Evolutionary conservation across 2,888 invertebrate genomes (phyloP).

Genomic region (Bhutanitis thaidina): DNA sequence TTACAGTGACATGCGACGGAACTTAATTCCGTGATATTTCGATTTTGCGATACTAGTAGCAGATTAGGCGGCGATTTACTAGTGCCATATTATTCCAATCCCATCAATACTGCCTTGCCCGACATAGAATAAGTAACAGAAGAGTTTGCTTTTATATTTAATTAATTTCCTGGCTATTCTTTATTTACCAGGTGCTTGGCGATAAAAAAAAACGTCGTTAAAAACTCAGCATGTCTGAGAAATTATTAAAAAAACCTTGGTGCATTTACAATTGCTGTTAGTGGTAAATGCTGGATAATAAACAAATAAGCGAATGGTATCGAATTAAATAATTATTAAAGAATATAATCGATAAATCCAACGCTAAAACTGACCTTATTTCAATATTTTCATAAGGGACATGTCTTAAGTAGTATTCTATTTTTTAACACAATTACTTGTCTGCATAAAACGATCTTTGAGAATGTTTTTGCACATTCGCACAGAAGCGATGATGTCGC

Average conservation of each 20-base stretch:
- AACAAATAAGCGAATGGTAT: no score
- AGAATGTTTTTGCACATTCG: constrained; percentile 41
- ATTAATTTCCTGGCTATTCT: no score
- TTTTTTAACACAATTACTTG: not conserved
- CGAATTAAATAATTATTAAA: no score
- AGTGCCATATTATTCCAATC: constrained; percentile 50
- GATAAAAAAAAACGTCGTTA: no score
- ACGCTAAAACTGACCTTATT: no score
- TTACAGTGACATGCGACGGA: constrained; percentile 58
- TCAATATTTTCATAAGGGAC: no score
- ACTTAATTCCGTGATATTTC: constrained; percentile 70
- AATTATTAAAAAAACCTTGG: no score
- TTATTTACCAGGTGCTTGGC: no score
- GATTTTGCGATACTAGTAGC: constrained; percentile 63
- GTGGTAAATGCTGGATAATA: no score
- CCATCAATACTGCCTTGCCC: constrained; percentile 48
- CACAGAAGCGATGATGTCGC: constrained; percentile 47
- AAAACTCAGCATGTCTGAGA: no score
- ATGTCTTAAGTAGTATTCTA: not conserved
- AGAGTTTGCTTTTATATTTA: constrained; percentile 1
- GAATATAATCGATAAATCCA: no score
- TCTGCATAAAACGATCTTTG: constrained; percentile 35
- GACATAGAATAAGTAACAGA: constrained; percentile 39
- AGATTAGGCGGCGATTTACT: constrained; percentile 73
- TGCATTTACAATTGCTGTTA: no score